A percentile compares a stretch with the other conserved stretches of the same genome.
phyloP scores from a whole-genome alignment of 2,797 vertebrate species.

The Myotis daubentonii region DNA sequence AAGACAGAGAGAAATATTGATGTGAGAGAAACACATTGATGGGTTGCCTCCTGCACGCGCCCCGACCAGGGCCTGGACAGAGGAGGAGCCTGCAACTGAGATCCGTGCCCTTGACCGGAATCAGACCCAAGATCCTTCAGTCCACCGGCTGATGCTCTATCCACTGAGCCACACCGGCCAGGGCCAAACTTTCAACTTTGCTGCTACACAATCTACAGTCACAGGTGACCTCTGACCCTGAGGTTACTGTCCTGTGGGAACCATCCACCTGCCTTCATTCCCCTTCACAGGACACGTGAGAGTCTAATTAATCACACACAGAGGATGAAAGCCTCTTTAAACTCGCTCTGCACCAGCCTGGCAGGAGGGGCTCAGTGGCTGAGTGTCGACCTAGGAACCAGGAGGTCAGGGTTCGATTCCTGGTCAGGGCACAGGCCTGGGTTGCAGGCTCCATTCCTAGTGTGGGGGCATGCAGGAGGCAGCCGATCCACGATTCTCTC shows the following conservation, averaged over 20 bases:
- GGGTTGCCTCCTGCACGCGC: no score
- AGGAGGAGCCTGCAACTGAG: no score
- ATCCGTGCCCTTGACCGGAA: no score
- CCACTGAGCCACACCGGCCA: no score
- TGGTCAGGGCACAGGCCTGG: no score
- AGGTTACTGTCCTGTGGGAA: not conserved
- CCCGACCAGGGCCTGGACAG: fast-evolving
- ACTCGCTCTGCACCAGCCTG: not conserved
- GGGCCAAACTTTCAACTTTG: not conserved
- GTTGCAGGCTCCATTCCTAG: no score
- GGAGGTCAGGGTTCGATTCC: no score
- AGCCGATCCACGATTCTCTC: not conserved
- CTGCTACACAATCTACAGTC: not conserved
- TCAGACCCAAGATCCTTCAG: fast-evolving
- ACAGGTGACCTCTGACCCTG: not conserved
- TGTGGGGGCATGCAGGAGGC: no score
- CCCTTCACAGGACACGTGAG: not conserved
- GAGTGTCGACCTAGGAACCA: fast-evolving
- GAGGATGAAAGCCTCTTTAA: not conserved
- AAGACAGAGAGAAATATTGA: no score
- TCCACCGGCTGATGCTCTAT: not conserved
- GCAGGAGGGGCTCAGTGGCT: fast-evolving
- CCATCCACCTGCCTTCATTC: not conserved
- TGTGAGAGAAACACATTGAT: no score
- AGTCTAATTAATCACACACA: not conserved